phyloP scores from a whole-genome alignment of 2,113 vertebrate species.

The Sebastes schlegelii region DNA sequence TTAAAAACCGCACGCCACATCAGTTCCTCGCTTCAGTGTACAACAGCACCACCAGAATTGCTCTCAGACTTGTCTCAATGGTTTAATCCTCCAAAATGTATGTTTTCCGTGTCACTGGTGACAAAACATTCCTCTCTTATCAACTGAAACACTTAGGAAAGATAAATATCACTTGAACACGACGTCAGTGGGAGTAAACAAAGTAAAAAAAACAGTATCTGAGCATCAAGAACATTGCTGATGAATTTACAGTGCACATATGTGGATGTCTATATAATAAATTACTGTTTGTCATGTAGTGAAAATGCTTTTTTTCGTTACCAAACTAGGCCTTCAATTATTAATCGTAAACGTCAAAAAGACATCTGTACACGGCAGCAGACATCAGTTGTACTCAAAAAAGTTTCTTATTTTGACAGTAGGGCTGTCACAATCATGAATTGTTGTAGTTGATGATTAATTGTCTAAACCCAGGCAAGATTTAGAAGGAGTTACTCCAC shows the following conservation, averaged over 20 bases:
- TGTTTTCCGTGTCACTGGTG: not conserved
- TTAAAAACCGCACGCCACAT: conserved; percentile 52
- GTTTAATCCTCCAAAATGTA: conserved; percentile 10
- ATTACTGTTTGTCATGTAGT: not conserved
- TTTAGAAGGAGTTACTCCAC: not conserved
- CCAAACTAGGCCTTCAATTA: not conserved
- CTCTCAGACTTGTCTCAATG: conserved; percentile 17
- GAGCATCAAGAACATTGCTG: not conserved
- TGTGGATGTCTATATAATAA: not conserved
- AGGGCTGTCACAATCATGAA: not conserved
- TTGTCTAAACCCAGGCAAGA: not conserved
- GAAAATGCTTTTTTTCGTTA: not conserved
- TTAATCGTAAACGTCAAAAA: not conserved
- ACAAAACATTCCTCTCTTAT: conserved; percentile 11
- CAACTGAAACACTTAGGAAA: conserved; percentile 1
- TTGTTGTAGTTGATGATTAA: not conserved
- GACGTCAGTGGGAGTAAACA: not conserved
- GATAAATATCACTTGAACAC: conserved; percentile 13
- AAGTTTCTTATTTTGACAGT: conserved; percentile 8
- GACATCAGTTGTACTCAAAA: not conserved
- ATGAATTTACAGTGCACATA: not conserved
- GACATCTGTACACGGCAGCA: not conserved
- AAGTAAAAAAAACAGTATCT: not conserved
- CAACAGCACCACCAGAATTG: conserved; percentile 19
- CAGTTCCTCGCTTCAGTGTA: conserved; percentile 37